Base-by-base conservation (phyloP, 2,113 vertebrate genomes). In the Ranitomeya variabilis region DNA sequence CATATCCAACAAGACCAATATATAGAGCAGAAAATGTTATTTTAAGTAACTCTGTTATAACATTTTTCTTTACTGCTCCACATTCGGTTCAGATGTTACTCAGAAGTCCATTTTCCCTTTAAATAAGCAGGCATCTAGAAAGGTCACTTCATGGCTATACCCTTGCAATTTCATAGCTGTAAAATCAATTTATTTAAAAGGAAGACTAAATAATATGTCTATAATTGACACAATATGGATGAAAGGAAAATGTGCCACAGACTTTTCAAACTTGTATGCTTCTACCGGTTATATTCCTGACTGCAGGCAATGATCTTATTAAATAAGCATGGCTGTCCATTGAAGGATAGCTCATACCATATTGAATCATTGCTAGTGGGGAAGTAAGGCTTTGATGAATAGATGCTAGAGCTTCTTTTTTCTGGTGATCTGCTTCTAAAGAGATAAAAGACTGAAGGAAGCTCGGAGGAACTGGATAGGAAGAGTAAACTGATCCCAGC, bases 381-480 rank as follows among this genome's bases (percentile, higher is more conserved):
- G 31, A 64, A 86, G 54, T 37, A 69, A 80, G n/a, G 62, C 76
- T 87, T 87, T 87, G 77, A 87, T 87, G 85, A 80, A 85, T 59
- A 80, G 64, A 55, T 80, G 78, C 86, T 59, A 66, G 31, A 69
- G 52, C 78, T 81, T 80, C 60, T 55, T 62, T 31, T 80, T 67
- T 87, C 64, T 87, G 62, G 76, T 26, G 74, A 52, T 79, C 77
- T 87, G 64, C 80, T 87, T 87, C 77, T 87, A 80, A 87, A 80
- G n/a, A 79, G 86, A 87, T 87, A 77, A 87, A 87, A 87, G 74
- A 79, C 8, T 52, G 64, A 37, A 55, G 62, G 10, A 87, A 52
- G 64, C 37, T 71, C 60, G 9, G 26, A 87, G 77, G 76, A 66
- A 57, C 64, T n/a, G 78, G 77, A 80, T 71, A 15, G 77, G 85